phyloP scores from a whole-genome alignment of 2,888 invertebrate genomes.

The Belgica antarctica region DNA sequence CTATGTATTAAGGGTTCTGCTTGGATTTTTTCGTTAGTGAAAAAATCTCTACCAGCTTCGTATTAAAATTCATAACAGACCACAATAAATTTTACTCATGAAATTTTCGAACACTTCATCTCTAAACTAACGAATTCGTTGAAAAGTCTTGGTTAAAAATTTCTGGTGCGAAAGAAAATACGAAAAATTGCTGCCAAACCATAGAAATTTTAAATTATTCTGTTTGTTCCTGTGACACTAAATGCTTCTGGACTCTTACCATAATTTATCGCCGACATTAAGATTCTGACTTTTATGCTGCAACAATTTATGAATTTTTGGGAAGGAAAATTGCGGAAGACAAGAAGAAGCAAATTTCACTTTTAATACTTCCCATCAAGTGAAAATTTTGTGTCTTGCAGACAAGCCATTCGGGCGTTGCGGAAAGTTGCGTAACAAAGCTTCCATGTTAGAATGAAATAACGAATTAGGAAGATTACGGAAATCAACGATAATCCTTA shows the following conservation, averaged over 20 bases:
- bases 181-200: conserved; percentile 15
- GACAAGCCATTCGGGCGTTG: neutral
- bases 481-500: neutral
- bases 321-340: neutral
- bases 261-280: neutral
- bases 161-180: neutral
- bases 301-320: conserved; percentile 2
- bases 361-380: neutral
- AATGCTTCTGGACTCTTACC: neutral
- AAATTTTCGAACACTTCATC: neutral
- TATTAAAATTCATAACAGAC: conserved; percentile 10
- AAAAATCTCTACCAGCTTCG: neutral
- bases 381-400: neutral
- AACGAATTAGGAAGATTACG: neutral
- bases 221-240: neutral
- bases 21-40: too few relatives aligned
- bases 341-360: neutral
- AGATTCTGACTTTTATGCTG: neutral
- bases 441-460: neutral
- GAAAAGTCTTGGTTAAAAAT: neutral
- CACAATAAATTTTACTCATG: neutral
- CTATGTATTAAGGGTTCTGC: too few relatives aligned
- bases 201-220: neutral
- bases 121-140: neutral
- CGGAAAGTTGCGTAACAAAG: neutral